Conservation (phyloP, 2,113 vertebrate genomes). For the Cyphomyrus discorhynchus region DNA sequence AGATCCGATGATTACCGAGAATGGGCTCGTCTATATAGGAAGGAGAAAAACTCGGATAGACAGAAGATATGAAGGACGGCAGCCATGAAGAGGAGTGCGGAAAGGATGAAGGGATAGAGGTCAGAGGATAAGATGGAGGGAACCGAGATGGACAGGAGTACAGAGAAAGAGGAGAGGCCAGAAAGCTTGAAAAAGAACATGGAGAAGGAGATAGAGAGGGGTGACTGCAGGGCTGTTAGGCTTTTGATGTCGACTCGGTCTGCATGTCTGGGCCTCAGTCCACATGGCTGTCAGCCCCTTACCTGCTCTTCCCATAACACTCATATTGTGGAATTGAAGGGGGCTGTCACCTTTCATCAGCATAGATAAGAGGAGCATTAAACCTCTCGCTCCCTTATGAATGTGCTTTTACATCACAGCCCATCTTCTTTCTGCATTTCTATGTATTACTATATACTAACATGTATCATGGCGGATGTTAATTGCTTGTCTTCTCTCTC, state of each 20-base stretch:
- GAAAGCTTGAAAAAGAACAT: not conserved
- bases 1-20: not conserved
- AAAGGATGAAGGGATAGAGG: not conserved
- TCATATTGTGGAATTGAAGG: not conserved
- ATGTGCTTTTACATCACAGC: not conserved
- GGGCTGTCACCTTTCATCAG: not conserved
- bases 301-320: not conserved
- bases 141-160: not conserved
- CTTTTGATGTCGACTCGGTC: not conserved
- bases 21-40: not conserved
- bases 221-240: not conserved
- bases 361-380: not conserved
- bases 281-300: not conserved
- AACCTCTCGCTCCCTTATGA: not conserved
- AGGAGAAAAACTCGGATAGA: not conserved
- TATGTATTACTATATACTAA: not conserved
- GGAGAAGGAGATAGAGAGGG: not conserved
- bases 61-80: too few relatives aligned
- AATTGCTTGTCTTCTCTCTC: not conserved
- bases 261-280: not conserved
- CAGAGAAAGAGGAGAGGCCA: not conserved
- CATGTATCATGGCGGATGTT: too few relatives aligned
- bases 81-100: not conserved
- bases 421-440: not conserved
- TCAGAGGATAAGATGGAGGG: not conserved